A percentile compares a stretch with the other conserved stretches of the same genome.
These are phyloP conservation scores for Beroe ovata DNA, from an alignment of 37 sponge, comb jelly and placozoan species.

Conservation along the genomic window DNA sequence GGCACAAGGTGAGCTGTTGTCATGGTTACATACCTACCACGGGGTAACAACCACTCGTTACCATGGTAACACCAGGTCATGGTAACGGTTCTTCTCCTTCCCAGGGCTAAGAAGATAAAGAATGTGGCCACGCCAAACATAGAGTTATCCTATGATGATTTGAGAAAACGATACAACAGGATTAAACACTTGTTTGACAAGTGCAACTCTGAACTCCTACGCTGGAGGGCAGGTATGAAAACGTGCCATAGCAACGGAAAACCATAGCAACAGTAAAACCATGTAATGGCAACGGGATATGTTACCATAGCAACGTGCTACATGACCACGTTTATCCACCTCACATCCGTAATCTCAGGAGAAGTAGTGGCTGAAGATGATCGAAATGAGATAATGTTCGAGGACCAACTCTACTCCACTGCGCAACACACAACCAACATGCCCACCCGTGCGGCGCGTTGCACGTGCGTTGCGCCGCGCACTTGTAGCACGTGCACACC, in stretches of 20 bases:
- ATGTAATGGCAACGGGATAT: too few relatives aligned
- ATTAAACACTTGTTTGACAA: conserved; percentile 69
- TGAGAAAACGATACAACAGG: conserved; percentile 68
- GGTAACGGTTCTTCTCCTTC: neutral
- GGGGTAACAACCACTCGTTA: too few relatives aligned
- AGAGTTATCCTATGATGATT: conserved; percentile 80
- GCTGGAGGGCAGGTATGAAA: conserved; percentile 74
- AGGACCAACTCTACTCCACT: neutral
- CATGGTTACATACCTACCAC: too few relatives aligned
- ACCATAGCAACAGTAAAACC: too few relatives aligned
- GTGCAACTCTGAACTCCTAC: conserved; percentile 70
- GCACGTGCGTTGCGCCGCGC: neutral
- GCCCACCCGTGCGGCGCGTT: neutral
- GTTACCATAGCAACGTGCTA: too few relatives aligned
- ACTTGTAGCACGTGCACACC: conserved; percentile 40
- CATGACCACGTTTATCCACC: too few relatives aligned
- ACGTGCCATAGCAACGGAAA: too few relatives aligned
- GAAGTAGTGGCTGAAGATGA: neutral
- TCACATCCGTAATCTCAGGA: too few relatives aligned
- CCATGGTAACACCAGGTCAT: neutral
- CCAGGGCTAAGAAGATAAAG: conserved; percentile 90
- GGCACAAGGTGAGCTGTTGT: conserved; percentile 75
- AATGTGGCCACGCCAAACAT: conserved; percentile 84
- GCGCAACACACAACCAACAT: neutral
- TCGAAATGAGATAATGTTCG: neutral